Percentiles rank a stretch among this genome's conserved stretches.
phyloP scores from a whole-genome alignment of 2,797 vertebrate species.

The Babyrousa celebensis region DNA sequence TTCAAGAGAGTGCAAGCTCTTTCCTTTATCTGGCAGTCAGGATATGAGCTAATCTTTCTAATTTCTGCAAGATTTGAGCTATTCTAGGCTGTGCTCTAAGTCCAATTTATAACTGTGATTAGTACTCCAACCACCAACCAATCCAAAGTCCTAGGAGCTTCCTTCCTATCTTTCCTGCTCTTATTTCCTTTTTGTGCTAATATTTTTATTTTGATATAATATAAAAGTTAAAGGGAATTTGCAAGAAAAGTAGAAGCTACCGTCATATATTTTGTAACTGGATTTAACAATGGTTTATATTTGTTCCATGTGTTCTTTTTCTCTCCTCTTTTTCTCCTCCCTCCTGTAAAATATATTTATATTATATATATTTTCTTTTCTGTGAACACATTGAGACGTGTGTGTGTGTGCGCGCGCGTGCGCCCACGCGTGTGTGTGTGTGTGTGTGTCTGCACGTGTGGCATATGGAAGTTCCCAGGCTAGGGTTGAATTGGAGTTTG shows the following conservation, averaged over 20 bases:
- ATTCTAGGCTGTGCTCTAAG: neutral
- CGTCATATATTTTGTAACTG: neutral
- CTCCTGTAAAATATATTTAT: neutral
- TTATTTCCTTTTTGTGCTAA: neutral
- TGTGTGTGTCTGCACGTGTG: too few relatives aligned
- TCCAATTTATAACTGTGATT: neutral
- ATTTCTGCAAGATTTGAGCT: neutral
- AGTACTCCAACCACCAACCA: neutral
- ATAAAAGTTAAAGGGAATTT: neutral
- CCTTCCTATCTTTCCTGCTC: neutral
- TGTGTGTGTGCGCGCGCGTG: too few relatives aligned
- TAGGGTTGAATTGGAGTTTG: too few relatives aligned
- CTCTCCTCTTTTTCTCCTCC: neutral
- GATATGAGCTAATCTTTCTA: neutral
- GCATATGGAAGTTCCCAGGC: too few relatives aligned
- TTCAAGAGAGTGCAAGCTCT: neutral
- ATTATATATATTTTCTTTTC: neutral
- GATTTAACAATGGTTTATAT: neutral
- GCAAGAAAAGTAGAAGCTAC: neutral
- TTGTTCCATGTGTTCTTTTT: neutral
- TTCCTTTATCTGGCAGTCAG: neutral
- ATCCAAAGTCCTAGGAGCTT: neutral
- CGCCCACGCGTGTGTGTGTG: too few relatives aligned
- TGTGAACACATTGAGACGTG: neutral
- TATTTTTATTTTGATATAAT: neutral